Base-by-base conservation (phyloP, 2,888 invertebrate genomes). In the Latheticus oryzae region DNA sequence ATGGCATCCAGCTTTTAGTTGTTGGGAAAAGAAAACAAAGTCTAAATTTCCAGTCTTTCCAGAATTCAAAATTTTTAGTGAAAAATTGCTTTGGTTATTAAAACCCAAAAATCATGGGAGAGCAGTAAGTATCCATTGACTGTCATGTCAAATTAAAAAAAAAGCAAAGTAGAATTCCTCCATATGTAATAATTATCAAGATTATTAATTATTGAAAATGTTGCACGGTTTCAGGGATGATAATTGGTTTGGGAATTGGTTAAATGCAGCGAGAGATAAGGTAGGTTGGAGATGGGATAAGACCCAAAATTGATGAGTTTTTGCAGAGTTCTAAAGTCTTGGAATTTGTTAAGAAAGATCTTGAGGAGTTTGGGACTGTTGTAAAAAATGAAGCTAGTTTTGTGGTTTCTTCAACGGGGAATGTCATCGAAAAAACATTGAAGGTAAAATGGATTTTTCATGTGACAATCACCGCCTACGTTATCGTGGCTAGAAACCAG, bases 261-360 rank as follows among this genome's bases (percentile, higher is more conserved):
- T 79, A 52, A 77, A 60, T 67, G 78, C 79, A 30, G 79, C 78
- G 17, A 79, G 77, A 69, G 76, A 76, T 61, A 79, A 78, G 73
- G 77, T 79, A 67, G n/a, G n/a, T n/a, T n/a, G n/a, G n/a, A n/a
- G n/a, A n/a, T n/a, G n/a, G n/a, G n/a, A n/a, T n/a, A n/a, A n/a
- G n/a, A n/a, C n/a, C n/a, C n/a, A n/a, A n/a, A n/a, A 26, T 32
- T 58, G 45, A 45, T 23, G 32, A 61, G 9, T 23, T 47, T 42
- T 61, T 67, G 1, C 77, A 89, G 88, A 88, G 89, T 38, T 85
- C 85, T 1, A 88, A 88, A 74, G 89, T 90, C 1, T 82, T 88
- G 67, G 87, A 89, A 56, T 89, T 89, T 81, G 89, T 90, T 62
- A 89, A 87, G 74, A 87, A 87, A 69, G 90, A 90, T 75, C 77